phyloP scores from a whole-genome alignment of 2,113 vertebrate genomes.

The Engystomops pustulosus region DNA sequence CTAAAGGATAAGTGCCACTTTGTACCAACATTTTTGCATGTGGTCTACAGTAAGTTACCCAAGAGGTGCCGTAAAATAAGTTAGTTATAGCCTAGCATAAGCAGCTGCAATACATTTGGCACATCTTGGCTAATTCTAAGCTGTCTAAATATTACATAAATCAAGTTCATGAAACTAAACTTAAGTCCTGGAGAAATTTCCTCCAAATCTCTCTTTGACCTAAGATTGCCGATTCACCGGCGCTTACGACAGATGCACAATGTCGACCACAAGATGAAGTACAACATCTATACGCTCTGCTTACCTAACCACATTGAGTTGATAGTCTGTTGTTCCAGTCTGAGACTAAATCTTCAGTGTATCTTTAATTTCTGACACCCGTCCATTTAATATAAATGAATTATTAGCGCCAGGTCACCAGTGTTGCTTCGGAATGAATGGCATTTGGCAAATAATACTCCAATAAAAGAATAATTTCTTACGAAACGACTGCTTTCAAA shows the following conservation, averaged over 20 bases:
- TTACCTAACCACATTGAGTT: neutral
- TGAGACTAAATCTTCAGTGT: neutral
- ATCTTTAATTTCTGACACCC: neutral
- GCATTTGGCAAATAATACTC: slow-evolving; percentile 38
- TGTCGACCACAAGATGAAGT: no score
- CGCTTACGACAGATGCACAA: neutral
- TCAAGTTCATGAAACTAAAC: no score
- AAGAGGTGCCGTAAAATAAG: no score
- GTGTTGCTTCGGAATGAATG: slow-evolving; percentile 21
- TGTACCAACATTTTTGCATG: no score
- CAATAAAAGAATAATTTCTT: slow-evolving; percentile 49
- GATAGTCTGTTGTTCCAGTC: neutral
- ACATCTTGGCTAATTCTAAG: no score
- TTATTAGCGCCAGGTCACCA: slow-evolving; percentile 2
- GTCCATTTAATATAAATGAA: neutral
- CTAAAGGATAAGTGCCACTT: no score
- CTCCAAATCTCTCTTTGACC: neutral
- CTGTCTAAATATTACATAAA: no score
- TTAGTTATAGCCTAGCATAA: no score
- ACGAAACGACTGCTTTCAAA: slow-evolving; percentile 49
- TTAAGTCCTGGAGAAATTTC: no score
- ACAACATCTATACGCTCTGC: neutral
- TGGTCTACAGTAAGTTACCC: no score
- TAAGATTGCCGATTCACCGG: neutral
- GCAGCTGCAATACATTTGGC: no score